These are phyloP conservation scores for Calliphora vomitoria DNA, from an alignment of 2,888 invertebrate genomes.

Conservation along the genomic window DNA sequence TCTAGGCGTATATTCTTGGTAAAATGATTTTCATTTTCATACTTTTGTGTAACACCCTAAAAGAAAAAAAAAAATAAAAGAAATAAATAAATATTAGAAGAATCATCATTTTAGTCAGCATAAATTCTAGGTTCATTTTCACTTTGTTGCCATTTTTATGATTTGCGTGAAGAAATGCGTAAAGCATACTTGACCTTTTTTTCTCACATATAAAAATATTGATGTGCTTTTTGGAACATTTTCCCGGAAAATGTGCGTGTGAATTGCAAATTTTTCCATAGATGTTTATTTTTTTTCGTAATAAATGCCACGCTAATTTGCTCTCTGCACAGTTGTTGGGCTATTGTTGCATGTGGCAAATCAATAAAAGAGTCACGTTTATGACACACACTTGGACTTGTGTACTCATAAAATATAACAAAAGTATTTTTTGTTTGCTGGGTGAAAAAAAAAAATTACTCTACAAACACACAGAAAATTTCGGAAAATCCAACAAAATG, in stretches of 20 bases:
- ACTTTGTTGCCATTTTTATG: conserved; percentile 37
- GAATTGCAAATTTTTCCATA: conserved; percentile 34
- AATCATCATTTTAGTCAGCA: conserved; percentile 60
- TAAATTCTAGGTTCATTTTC: neutral
- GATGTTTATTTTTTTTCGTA: neutral
- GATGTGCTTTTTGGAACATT: neutral
- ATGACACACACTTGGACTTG: conserved; percentile 60
- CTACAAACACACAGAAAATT: conserved; percentile 12
- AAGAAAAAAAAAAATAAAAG: neutral
- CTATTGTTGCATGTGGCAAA: conserved; percentile 43
- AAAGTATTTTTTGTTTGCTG: neutral
- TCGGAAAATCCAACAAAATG: conserved; percentile 38
- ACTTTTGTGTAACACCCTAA: neutral
- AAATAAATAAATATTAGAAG: conserved; percentile 23
- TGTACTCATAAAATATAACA: conserved; percentile 32
- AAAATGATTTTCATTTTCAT: neutral
- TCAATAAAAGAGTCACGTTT: conserved; percentile 71
- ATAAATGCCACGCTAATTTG: conserved; percentile 58
- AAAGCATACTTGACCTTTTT: conserved; percentile 34
- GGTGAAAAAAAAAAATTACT: neutral
- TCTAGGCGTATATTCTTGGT: no score
- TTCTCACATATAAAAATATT: neutral
- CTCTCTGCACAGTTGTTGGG: conserved; percentile 16
- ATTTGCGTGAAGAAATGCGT: conserved; percentile 60
- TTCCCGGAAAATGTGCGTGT: conserved; percentile 25